phyloP scores from a whole-genome alignment of 2,797 vertebrate species.

The Sebastes minor region DNA sequence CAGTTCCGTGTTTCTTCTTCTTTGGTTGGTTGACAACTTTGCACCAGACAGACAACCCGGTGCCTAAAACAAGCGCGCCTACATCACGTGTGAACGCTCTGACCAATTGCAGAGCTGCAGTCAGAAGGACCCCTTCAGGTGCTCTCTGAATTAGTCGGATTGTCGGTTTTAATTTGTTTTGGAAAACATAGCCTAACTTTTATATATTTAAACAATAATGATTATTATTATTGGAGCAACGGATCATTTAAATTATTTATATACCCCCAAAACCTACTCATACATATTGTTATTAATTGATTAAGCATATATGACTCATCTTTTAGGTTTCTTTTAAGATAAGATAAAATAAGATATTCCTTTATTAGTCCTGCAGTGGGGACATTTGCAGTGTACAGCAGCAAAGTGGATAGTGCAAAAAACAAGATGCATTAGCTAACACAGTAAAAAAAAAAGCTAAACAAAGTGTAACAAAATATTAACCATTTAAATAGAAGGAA shows the following conservation, averaged over 20 bases:
- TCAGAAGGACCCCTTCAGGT: slow-evolving; percentile 5
- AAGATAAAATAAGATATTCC: too few species aligned
- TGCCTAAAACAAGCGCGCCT: neutral
- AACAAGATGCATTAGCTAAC: too few species aligned
- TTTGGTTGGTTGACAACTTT: neutral
- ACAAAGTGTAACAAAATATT: too few species aligned
- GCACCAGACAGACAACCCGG: neutral
- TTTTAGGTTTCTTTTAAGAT: neutral
- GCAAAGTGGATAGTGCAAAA: too few species aligned
- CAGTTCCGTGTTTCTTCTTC: slow-evolving; percentile 48
- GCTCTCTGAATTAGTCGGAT: neutral
- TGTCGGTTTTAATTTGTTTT: accelerated
- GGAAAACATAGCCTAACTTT: neutral
- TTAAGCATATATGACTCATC: too few species aligned
- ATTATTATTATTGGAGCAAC: too few species aligned
- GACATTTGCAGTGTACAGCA: too few species aligned
- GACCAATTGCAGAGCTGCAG: slow-evolving; percentile 50
- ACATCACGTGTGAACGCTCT: neutral
- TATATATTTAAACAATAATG: too few species aligned
- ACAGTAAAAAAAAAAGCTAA: too few species aligned
- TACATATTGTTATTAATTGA: neutral
- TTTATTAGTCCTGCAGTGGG: too few species aligned
- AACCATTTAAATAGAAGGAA: too few species aligned
- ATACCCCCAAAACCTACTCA: neutral
- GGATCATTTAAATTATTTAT: too few species aligned